Evolutionary conservation across 1,140 invertebrate genomes (phyloP).

Genomic region (Pogonomyrmex barbatus): DNA sequence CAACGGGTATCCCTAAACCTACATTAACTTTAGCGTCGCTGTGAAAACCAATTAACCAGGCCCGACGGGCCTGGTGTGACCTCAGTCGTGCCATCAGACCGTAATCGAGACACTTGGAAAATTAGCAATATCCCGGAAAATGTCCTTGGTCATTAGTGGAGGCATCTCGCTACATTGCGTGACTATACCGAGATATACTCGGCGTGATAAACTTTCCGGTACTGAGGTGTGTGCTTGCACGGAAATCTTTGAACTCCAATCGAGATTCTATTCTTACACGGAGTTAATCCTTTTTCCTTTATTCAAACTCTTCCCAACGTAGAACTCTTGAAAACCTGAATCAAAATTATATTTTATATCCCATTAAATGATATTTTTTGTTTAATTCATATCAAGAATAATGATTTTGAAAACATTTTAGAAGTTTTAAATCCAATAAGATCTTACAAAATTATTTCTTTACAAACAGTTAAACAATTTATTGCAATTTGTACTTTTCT

Average conservation of each 20-base stretch:
- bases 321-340: neutral
- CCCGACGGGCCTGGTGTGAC: conserved; percentile 33
- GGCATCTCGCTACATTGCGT: conserved; percentile 14
- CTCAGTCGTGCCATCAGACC: conserved; percentile 45
- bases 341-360: neutral
- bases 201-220: neutral
- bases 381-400: neutral
- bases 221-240: neutral
- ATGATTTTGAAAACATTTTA: neutral
- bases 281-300: neutral
- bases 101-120: conserved; percentile 74
- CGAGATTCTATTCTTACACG: neutral
- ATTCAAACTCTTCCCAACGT: neutral
- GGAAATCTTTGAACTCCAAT: conserved; percentile 29
- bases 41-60: conserved; percentile 74
- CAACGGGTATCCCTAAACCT: conserved; percentile 28
- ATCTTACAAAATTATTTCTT: neutral
- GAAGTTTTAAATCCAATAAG: neutral
- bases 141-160: conserved; percentile 67
- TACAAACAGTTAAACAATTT: neutral
- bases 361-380: neutral
- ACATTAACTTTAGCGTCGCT: conserved; percentile 37
- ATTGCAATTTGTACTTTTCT: neutral
- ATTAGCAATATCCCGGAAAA: conserved; percentile 69
- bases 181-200: neutral